Percentiles rank a stretch among this genome's conserved stretches.
phyloP scores from a whole-genome alignment of 37 sponge, comb jelly and placozoan species.

The Axinella damicornis region DNA sequence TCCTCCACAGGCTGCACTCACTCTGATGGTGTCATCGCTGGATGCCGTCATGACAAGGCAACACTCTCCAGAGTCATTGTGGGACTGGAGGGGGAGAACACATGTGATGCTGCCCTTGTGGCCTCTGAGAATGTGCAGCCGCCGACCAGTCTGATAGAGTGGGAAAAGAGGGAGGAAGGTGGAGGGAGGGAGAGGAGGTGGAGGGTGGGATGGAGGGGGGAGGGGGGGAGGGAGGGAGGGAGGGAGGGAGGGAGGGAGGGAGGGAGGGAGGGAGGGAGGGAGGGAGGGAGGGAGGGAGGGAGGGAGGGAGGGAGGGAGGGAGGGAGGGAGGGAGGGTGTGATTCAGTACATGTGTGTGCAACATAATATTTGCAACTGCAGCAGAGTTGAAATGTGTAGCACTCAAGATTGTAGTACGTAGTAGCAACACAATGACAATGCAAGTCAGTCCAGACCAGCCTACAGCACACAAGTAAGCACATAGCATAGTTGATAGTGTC shows the following conservation, averaged over 20 bases:
- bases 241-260: not conserved
- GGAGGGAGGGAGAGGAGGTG: no score
- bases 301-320: not conserved
- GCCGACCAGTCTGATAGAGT: constrained; percentile 8
- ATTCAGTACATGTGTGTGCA: not conserved
- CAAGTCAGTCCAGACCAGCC: no score
- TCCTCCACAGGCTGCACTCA: no score
- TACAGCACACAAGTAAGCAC: no score
- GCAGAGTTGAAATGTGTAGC: no score
- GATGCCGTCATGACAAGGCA: constrained; percentile 51
- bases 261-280: not conserved
- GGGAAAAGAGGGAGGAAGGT: no score
- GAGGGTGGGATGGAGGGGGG: no score
- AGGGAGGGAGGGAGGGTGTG: not conserved
- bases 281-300: not conserved
- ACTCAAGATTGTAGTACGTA: no score
- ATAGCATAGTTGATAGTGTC: no score
- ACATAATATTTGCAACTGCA: no score
- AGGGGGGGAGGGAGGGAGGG: no score
- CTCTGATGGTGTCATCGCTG: constrained; percentile 1
- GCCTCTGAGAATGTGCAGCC: constrained; percentile 1
- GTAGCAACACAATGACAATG: no score
- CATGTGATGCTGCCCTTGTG: constrained; percentile 19
- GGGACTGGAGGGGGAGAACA: constrained; percentile 29
- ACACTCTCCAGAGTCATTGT: constrained; percentile 25